Base-by-base conservation (phyloP, 2,888 invertebrate genomes). In the Apotomis betuletana region DNA sequence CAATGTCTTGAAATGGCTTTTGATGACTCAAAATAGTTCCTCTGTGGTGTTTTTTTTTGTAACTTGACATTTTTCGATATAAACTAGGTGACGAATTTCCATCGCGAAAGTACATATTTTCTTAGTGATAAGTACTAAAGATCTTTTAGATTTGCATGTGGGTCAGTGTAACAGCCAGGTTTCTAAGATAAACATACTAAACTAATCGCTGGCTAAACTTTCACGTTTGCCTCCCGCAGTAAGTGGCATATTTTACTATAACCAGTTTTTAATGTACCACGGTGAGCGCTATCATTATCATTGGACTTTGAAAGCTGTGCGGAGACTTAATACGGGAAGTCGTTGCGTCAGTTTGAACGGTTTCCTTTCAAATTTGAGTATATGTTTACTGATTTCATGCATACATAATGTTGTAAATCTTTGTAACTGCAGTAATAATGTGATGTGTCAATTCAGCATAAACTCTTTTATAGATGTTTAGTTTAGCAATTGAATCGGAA, bases 221-320 rank as follows among this genome's bases (percentile, higher is more conserved):
- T 89, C 88, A 85, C 87, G 82, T 78, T 80, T 79, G 78, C 80
- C 77, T 81, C 79, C 83, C 79, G 83, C 80, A 79, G 85, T 83
- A 85, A 84, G 83, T 83, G 82, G 78, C 77, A 85, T 72, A 68
- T 83, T 83, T 82, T 83, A 78, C 83, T 80, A 83, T 81, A 86
- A 87, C 88, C 83, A 81, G 87, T 88, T 87, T 84, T 85, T 82
- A 55, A 72, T 62, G 15, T 67, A 63, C 54, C n/a, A 38, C 63
- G 57, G 67, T 41, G 67, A 67, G 62, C 38, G 67, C 71, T 71
- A 67, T 67, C 71, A 71, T 71, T 71, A 71, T 55, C 70, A 67
- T 27, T 71, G 62, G 58, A 59, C 69, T 51, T 72, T 27, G 54
- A 65, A 72, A 63, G 74, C 67, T 74, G 69, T 65, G 70, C 75